Conservation (phyloP, 2,888 invertebrate species). For the Anagyrus pseudococci region DNA sequence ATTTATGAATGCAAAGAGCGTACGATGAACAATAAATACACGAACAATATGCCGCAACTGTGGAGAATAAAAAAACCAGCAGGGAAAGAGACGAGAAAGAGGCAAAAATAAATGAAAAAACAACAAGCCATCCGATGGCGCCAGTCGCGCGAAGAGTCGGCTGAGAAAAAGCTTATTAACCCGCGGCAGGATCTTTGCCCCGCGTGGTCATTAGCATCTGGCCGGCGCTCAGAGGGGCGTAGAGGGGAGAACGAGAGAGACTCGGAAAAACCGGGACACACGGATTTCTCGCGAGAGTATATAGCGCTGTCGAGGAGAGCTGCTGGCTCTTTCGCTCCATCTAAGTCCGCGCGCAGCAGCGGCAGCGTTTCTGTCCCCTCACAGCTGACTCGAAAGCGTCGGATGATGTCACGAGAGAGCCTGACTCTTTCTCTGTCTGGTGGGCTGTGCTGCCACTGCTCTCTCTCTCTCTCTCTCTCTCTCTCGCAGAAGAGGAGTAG, state of each 20-base stretch:
- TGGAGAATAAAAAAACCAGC: neutral
- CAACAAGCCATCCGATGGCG: too few species aligned
- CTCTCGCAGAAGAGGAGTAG: neutral
- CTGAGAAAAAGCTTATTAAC: neutral
- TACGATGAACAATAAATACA: too few species aligned
- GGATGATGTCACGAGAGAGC: slow-evolving; percentile 38
- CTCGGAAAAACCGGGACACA: neutral
- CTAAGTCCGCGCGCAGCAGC: slow-evolving; percentile 26
- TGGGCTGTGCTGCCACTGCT: too few species aligned
- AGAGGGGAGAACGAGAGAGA: too few species aligned
- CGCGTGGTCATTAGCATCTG: slow-evolving; percentile 7
- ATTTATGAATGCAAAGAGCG: too few species aligned
- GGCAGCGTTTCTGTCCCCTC: neutral
- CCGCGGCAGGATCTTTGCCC: too few species aligned
- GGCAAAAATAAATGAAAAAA: too few species aligned
- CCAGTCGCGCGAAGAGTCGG: neutral
- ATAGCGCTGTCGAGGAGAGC: neutral
- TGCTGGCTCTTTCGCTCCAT: slow-evolving; percentile 32
- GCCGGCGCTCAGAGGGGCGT: too few species aligned
- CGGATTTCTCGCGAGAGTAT: neutral
- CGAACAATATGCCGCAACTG: too few species aligned
- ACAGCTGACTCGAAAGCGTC: slow-evolving; percentile 37
- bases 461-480: too few species aligned
- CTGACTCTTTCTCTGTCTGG: too few species aligned
- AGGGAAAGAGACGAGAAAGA: neutral